Evolutionary conservation across 2,888 invertebrate species (phyloP), one percentile per base, ranked within the genome.

Genomic region (Slavum lentiscoides): DNA sequence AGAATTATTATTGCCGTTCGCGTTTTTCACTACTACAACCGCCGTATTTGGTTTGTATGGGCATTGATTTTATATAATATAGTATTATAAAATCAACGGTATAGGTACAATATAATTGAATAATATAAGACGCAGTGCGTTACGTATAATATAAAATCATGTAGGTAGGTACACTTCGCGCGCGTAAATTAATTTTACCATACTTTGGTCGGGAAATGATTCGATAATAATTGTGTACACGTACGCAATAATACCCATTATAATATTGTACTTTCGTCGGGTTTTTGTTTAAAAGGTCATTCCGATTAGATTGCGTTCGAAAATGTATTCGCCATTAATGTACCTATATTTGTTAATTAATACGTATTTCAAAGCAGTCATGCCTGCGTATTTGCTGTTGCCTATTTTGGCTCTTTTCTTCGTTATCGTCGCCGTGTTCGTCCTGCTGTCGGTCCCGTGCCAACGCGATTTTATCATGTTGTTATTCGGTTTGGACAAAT

Each of bases 251-350:
- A n/a, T n/a, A n/a, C n/a, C n/a, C 4, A 30, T 30, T 30, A 30
- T 30, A 30, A 58, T 67, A 59, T 66, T 43, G 43, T 43, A 43
- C 43, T n/a, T 68, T 55, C 13, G 37, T 37, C n/a, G 0, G 55
- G 13, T 39, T 30, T n/a, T 43, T 23, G 67, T 13, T 11, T 49
- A 76, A 76, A n/a, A 76, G 75, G 75, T 76, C 59, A 68, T 30
- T 76, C 7, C 59, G 75, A 76, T 76, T 30, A 76, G 75, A 75
- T 76, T 59, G 30, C 49, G 17, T 30, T 68, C 13, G 30, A 15
- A 75, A 67, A 59, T 68, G 23, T 30, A 39, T 23, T 3, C 43
- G 64, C 2, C 58, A 30, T 30, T 30, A 30, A 30, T 30, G 30
- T 30, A 30, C n/a, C n/a, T n/a, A n/a, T n/a, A n/a, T n/a, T n/a